Conservation (phyloP, 2,888 invertebrate species). For the Isoperla grammatica region DNA sequence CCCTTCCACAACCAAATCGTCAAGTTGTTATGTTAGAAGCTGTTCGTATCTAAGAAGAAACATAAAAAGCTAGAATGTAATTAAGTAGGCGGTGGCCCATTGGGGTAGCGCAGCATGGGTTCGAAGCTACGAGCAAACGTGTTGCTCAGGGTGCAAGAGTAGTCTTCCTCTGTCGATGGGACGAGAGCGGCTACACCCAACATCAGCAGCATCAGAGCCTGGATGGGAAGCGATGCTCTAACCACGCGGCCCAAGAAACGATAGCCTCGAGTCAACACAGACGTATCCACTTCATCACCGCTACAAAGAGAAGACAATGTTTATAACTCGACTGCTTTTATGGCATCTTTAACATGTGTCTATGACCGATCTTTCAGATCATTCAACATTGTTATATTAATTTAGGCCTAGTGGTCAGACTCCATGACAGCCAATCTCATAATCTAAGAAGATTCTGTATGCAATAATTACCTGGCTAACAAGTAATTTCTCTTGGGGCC, state of each 20-base stretch:
- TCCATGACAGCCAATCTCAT: too few species aligned
- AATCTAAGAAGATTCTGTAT: too few species aligned
- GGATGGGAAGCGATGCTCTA: slow-evolving; percentile 87
- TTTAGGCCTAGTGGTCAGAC: too few species aligned
- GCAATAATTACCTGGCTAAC: too few species aligned
- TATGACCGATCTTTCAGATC: too few species aligned
- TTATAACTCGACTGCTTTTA: too few species aligned
- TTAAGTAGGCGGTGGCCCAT: slow-evolving; percentile 90
- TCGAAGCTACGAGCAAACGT: slow-evolving; percentile 77
- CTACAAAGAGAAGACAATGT: background rate
- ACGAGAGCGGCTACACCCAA: slow-evolving; percentile 91
- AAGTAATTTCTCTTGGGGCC: too few species aligned
- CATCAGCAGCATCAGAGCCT: slow-evolving; percentile 87
- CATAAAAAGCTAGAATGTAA: background rate
- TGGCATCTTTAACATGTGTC: too few species aligned
- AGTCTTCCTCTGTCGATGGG: slow-evolving; percentile 71
- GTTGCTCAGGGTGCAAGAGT: slow-evolving; percentile 78
- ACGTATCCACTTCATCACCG: slow-evolving; percentile 48
- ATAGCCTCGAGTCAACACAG: slow-evolving; percentile 67
- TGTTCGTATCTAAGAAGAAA: background rate
- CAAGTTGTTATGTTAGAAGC: background rate
- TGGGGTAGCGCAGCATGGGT: slow-evolving; percentile 83
- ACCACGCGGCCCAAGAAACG: slow-evolving; percentile 85
- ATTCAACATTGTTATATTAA: too few species aligned
- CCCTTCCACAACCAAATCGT: background rate